phyloP scores from a whole-genome alignment of 2,888 invertebrate genomes.

The Luperina nickerlii region DNA sequence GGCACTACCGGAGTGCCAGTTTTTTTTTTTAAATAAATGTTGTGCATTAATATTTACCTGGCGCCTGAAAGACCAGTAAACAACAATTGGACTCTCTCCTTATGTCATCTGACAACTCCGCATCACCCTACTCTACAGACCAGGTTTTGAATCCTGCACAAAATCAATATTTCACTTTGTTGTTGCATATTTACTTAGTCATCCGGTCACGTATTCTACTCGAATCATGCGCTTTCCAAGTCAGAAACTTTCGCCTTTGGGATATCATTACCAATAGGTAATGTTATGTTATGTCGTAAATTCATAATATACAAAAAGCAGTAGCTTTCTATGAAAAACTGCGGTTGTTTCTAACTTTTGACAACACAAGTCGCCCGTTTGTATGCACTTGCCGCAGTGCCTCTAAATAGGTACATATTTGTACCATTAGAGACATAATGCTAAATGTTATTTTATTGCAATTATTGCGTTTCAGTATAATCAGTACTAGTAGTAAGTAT shows the following conservation, averaged over 20 bases:
- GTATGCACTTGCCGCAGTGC: constrained; percentile 3
- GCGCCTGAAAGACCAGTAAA: background rate
- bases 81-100: no score
- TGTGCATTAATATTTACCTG: background rate
- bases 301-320: background rate
- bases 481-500: constrained; percentile 11
- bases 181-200: constrained; percentile 63
- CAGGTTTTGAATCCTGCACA: constrained; percentile 61
- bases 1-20: no score
- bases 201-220: constrained; percentile 37
- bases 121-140: constrained; percentile 8
- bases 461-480: constrained; percentile 31
- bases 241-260: constrained; percentile 44
- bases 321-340: constrained; percentile 19
- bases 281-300: constrained; percentile 21
- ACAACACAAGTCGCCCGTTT: constrained; percentile 1
- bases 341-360: constrained; percentile 3
- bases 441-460: constrained; percentile 23
- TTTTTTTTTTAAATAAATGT: background rate
- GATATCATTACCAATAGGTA: constrained; percentile 24
- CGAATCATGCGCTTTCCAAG: constrained; percentile 28
- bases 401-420: constrained; percentile 17
- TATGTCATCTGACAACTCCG: constrained; percentile 7
- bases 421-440: constrained; percentile 40
- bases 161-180: constrained; percentile 68